Evolutionary conservation across 2,113 vertebrate species (phyloP).

Genomic region (Bufo bufo): DNA sequence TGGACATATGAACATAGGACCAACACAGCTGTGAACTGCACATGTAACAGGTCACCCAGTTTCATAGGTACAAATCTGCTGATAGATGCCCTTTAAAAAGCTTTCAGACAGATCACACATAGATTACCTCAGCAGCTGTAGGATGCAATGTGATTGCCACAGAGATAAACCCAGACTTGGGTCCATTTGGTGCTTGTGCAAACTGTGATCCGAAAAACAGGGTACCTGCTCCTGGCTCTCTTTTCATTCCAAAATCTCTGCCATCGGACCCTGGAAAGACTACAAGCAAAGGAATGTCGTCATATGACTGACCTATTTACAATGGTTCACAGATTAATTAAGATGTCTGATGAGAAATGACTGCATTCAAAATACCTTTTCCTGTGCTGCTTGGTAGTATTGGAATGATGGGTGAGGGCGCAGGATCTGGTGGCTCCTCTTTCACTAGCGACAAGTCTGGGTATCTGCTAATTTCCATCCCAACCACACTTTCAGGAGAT

Average conservation of each 20-base stretch:
- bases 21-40: too few species aligned
- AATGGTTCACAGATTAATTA: neutral
- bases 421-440: slow-evolving; percentile 87
- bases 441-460: slow-evolving; percentile 90
- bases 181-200: slow-evolving; percentile 79
- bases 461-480: slow-evolving; percentile 87
- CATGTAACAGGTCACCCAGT: too few species aligned
- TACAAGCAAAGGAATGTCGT: neutral
- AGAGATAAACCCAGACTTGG: slow-evolving; percentile 88
- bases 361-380: slow-evolving; percentile 75
- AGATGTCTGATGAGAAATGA: neutral
- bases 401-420: slow-evolving; percentile 88
- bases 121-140: slow-evolving; percentile 85
- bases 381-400: slow-evolving; percentile 84
- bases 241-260: slow-evolving; percentile 86
- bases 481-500: slow-evolving; percentile 91
- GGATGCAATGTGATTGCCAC: slow-evolving; percentile 93
- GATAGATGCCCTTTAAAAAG: too few species aligned
- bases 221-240: slow-evolving; percentile 74
- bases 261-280: slow-evolving; percentile 77
- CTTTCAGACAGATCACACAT: neutral
- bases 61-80: too few species aligned
- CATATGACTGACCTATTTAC: neutral
- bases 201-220: slow-evolving; percentile 79
- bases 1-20: too few species aligned